Evolutionary conservation across 2,888 invertebrate species (phyloP).

Genomic region (Agonopterix alstromeriana): DNA sequence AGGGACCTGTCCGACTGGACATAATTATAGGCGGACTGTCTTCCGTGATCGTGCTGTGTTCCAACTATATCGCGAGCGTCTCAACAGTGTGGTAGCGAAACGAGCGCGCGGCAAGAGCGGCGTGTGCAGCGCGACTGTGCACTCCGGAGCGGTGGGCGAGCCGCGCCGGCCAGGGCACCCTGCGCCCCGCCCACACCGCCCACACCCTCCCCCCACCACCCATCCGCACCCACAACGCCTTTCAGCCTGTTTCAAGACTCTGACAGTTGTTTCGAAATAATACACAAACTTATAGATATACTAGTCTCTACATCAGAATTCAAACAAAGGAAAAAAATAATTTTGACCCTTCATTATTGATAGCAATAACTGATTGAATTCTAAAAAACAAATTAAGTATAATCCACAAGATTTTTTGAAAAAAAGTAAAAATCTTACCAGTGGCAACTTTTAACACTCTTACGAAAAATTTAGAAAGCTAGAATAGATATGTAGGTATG

Average conservation of each 20-base stretch:
- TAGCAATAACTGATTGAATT: too few species aligned
- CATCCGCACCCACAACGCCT: constrained; percentile 46
- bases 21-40: neutral
- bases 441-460: too few species aligned
- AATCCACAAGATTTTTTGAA: too few species aligned
- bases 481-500: too few species aligned
- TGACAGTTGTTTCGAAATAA: too few species aligned
- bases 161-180: constrained; percentile 48
- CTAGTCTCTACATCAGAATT: too few species aligned
- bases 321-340: too few species aligned
- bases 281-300: too few species aligned
- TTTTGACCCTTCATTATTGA: too few species aligned
- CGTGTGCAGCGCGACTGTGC: constrained; percentile 45
- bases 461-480: too few species aligned
- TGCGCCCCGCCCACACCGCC: constrained; percentile 53
- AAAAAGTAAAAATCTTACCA: too few species aligned
- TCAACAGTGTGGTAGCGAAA: constrained; percentile 19
- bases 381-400: too few species aligned
- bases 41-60: neutral
- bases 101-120: constrained; percentile 48
- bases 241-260: neutral
- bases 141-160: constrained; percentile 51
- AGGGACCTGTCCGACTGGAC: constrained; percentile 11
- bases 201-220: constrained; percentile 27
- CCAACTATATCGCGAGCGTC: constrained; percentile 5